A percentile compares a stretch with the other conserved stretches of the same genome.
phyloP scores from a whole-genome alignment of 2,113 vertebrate genomes.

The Chauna torquata region DNA sequence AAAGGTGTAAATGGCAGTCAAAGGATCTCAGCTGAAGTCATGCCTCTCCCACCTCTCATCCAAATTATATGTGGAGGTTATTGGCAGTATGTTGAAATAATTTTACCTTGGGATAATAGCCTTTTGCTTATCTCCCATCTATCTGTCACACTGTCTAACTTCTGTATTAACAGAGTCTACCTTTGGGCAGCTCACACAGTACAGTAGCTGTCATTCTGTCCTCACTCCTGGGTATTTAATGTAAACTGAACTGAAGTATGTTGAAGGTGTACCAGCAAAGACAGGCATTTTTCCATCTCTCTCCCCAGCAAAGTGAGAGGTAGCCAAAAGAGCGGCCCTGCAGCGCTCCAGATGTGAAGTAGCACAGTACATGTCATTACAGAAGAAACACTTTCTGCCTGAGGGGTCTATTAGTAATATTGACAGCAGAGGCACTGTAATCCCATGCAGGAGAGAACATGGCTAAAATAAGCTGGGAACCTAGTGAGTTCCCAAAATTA shows the following conservation, averaged over 20 bases:
- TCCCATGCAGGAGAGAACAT: slow-evolving; percentile 4
- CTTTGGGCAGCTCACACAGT: slow-evolving; percentile 80
- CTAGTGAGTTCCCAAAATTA: background rate
- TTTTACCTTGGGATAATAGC: slow-evolving; percentile 81
- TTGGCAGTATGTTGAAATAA: slow-evolving; percentile 82
- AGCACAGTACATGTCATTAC: slow-evolving; percentile 10
- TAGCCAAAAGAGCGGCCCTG: slow-evolving; percentile 73
- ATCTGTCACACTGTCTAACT: slow-evolving; percentile 82
- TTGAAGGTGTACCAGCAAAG: slow-evolving; percentile 59
- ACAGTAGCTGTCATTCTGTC: slow-evolving; percentile 84
- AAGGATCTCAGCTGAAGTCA: slow-evolving; percentile 63
- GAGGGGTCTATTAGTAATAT: slow-evolving; percentile 62
- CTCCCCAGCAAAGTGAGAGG: slow-evolving; percentile 48
- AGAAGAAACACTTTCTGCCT: slow-evolving; percentile 61
- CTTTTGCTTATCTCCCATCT: slow-evolving; percentile 79
- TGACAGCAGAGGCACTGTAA: slow-evolving; percentile 58
- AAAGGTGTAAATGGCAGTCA: slow-evolving; percentile 71
- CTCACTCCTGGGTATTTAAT: slow-evolving; percentile 75
- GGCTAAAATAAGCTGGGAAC: background rate
- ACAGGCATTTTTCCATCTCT: slow-evolving; percentile 67
- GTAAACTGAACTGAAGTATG: slow-evolving; percentile 78
- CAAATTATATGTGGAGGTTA: slow-evolving; percentile 72
- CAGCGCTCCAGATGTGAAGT: slow-evolving; percentile 79
- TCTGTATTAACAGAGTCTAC: slow-evolving; percentile 82
- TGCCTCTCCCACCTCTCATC: slow-evolving; percentile 69